A percentile compares a stretch with the other conserved stretches of the same genome.
Evolutionary conservation across 2,113 vertebrate species (phyloP).

Genomic region (Cepphus grylle): DNA sequence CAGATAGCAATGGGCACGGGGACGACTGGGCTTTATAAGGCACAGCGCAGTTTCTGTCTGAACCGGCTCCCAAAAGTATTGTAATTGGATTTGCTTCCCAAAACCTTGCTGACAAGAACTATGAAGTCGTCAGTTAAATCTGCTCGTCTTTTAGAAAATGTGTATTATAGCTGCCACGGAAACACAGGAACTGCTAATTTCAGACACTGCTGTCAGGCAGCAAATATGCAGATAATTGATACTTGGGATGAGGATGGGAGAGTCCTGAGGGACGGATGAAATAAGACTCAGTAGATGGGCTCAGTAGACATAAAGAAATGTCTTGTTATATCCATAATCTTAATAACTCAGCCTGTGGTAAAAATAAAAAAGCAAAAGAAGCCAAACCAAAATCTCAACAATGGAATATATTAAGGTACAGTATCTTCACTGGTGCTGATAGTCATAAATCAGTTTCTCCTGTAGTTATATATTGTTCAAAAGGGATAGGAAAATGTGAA

Average conservation of each 20-base stretch:
- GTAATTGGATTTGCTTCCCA: not conserved
- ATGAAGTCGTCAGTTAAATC: not conserved
- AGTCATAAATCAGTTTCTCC: not conserved
- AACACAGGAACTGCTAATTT: not conserved
- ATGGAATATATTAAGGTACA: not conserved
- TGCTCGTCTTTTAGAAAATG: not conserved
- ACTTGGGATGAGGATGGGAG: not conserved
- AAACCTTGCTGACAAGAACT: not conserved
- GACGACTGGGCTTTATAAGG: not conserved
- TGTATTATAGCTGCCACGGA: not conserved
- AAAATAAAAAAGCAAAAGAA: not conserved
- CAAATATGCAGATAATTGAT: conserved; percentile 21
- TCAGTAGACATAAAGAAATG: not conserved
- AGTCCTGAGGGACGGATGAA: not conserved
- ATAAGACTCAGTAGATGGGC: not conserved
- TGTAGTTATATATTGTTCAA: not conserved
- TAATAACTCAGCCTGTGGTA: not conserved
- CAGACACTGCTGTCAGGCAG: not conserved
- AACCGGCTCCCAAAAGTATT: not conserved
- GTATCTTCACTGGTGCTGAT: not conserved
- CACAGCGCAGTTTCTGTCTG: not conserved
- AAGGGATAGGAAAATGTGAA: not conserved
- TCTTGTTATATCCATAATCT: not conserved
- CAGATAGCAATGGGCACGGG: not conserved
- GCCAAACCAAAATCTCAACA: fast-evolving